A percentile compares a stretch with the other conserved stretches of the same genome.
Evolutionary conservation across 2,888 invertebrate genomes (phyloP).

Genomic region (Rhingia campestris): DNA sequence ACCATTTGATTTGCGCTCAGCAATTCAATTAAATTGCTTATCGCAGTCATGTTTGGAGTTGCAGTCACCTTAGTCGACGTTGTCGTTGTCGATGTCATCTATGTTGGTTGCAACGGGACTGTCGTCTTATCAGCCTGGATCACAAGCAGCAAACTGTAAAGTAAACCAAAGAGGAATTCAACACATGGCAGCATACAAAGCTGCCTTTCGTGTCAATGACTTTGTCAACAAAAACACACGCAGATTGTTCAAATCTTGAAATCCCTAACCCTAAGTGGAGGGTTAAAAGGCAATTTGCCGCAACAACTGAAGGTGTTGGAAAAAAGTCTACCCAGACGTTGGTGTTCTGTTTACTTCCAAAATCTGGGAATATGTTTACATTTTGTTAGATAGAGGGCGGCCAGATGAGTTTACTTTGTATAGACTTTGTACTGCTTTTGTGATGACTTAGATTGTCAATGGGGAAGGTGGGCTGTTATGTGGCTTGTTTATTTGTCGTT

Average conservation of each 20-base stretch:
- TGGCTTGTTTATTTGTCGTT: neutral
- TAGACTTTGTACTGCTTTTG: neutral
- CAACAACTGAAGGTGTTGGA: neutral
- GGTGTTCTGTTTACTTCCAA: constrained; percentile 27
- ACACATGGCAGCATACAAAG: constrained; percentile 21
- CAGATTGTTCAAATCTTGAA: neutral
- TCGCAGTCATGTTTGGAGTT: constrained; percentile 28
- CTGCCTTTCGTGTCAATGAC: constrained; percentile 38
- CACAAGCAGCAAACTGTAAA: constrained; percentile 23
- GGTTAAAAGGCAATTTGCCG: constrained; percentile 23
- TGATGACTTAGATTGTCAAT: neutral
- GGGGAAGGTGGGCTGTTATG: constrained; percentile 4
- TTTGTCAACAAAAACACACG: constrained; percentile 19
- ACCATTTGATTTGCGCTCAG: constrained; percentile 36
- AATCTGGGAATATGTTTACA: constrained; percentile 8
- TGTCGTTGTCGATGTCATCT: neutral
- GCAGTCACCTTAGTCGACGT: neutral
- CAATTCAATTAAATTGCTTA: constrained; percentile 40
- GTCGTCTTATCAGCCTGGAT: constrained; percentile 33
- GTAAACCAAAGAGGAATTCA: neutral
- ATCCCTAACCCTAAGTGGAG: neutral
- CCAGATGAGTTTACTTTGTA: neutral
- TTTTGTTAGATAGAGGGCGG: neutral
- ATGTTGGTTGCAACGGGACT: neutral
- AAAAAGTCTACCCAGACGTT: constrained; percentile 1